Evolutionary conservation across 2,113 vertebrate genomes (phyloP).

Genomic region (Panthera uncia): DNA sequence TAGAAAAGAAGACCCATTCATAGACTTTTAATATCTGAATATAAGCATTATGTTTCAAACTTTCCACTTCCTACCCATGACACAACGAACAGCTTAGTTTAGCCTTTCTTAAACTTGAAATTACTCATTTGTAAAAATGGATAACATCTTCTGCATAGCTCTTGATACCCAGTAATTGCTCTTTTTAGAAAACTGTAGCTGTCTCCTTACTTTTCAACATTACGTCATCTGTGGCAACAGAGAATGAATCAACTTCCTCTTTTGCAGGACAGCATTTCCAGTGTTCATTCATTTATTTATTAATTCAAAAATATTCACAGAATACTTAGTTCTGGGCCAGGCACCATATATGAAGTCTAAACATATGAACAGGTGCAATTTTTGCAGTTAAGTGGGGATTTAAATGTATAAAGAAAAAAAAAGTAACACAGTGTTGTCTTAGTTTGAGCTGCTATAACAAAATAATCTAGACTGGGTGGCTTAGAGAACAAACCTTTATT

Average conservation of each 20-base stretch:
- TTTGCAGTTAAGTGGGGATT: neutral
- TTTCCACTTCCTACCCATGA: neutral
- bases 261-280: neutral
- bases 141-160: neutral
- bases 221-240: neutral
- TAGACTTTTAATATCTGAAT: neutral
- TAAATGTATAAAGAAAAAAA: neutral
- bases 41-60: neutral
- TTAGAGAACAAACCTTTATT: neutral
- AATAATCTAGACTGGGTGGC: neutral
- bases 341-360: neutral
- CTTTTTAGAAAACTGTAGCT: neutral
- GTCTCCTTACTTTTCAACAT: neutral
- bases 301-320: neutral
- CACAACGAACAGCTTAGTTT: neutral
- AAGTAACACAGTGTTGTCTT: neutral
- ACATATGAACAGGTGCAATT: neutral
- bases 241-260: neutral
- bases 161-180: neutral
- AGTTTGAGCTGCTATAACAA: neutral
- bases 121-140: neutral
- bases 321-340: neutral
- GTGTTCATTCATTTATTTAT: neutral
- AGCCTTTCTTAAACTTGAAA: neutral
- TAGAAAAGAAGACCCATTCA: neutral